Evolutionary conservation across 2,888 invertebrate species (phyloP), one percentile per base, ranked within the genome.

Genomic region (Calliscelio sp.): DNA sequence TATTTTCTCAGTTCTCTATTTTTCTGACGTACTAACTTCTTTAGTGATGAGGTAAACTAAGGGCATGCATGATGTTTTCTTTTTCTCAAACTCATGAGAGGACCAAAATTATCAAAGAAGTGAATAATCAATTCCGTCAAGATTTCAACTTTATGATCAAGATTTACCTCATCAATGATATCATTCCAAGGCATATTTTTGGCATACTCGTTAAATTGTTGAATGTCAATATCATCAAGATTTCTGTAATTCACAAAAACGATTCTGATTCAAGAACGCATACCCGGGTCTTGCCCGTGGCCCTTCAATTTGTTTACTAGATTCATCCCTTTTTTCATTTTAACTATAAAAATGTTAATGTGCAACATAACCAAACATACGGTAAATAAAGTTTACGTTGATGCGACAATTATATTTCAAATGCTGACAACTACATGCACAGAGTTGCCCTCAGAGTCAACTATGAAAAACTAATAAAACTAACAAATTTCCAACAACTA

Each of bases 1-100:
- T 32, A 57, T 57, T 24, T 57, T 10, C 57, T 22, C 32, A 57
- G 8, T n/a, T 16, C 57, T 32, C 8, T 32, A 32, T 57, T 57
- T 57, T 57, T 57, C 0, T 57, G 8, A 2, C 18, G 8, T 14
- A 38, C 14, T 3, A 38, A 3, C 14, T 38, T 38, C 11, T 14
- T 8, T 14, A 38, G 14, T 32, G 18, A 5, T 18, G 16, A 20
- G 1, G 57, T 57, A 4, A 57, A 18, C 57, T 35, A 57, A 16
- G 57, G 35, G 18, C 32, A 32, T 18, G 8, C 8, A 38, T 8
- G 14, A 18, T 8, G 14, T 32, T 18, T 28, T n/a, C 57, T 7
- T 24, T 57, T 57, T 16, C n/a, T 32, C 0, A 57, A 0, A 18
- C 10, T 57, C 35, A 28, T 32, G 18, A 32, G 2, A 5, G 57